Evolutionary conservation across 2,113 vertebrate species (phyloP), one percentile per base, ranked within the genome.

Genomic region (Oryzias javanicus): DNA sequence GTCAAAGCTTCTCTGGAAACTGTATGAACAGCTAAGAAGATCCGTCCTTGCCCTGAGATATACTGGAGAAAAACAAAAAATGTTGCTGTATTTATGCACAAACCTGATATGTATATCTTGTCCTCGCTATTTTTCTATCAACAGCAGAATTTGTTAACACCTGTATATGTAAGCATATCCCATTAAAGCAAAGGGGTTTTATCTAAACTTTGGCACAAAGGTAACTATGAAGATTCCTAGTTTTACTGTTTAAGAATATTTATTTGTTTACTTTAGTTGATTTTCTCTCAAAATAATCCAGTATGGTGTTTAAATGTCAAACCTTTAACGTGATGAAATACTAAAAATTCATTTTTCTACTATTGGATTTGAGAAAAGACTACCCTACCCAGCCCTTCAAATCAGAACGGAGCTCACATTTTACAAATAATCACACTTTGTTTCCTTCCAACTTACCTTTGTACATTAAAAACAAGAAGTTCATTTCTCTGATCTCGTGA

Each of bases 1-100:
- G 89, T 79, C 95, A 95, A 74, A 93, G 92, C 79, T 76, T 93
- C 68, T 76, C 91, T 70, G 90, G 92, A 81, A 94, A 91, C 84
- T 91, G 91, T 64, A 84, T 83, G 83, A 94, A 88, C 90, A 91
- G 90, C 81, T 94, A 88, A 81, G 58, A 66, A 1, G 92, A 76
- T 79, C 0, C 16, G n/a, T 57, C 44, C 56, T 66, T 52, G 8
- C 55, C n/a, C 10, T 64, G 70, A 51, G 53, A 35, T 80, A 71
- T 72, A 54, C 62, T 53, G 56, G 63, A 68, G 18, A 82, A 18
- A 19, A 19, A 75, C 3, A 15, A 22, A 35, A 8, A 50, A 70
- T 74, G 48, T 55, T 19, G 64, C 67, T 55, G 72, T 74, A 72
- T 80, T 86, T 85, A 85, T 84, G 78, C 82, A 89, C 78, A 85